phyloP scores from a whole-genome alignment of 2,888 invertebrate genomes.

The Drosophila acutilabella region DNA sequence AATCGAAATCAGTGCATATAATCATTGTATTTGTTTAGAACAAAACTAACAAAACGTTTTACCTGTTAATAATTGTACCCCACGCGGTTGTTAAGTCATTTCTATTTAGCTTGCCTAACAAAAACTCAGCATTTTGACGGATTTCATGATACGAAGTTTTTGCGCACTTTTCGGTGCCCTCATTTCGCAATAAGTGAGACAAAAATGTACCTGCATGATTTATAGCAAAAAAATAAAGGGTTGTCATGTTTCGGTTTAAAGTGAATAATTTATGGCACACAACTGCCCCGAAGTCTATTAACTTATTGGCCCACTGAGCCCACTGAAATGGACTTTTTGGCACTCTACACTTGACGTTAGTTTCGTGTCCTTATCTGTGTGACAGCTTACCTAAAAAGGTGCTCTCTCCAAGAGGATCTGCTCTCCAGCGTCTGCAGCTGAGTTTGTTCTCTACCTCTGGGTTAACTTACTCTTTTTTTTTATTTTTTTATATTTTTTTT shows the following conservation, averaged over 20 bases:
- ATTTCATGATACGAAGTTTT: slow-evolving; percentile 12
- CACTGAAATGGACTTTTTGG: neutral
- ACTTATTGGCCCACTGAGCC: neutral
- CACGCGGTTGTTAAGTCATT: neutral
- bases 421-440: slow-evolving; percentile 13
- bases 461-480: no score
- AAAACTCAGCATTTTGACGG: slow-evolving; percentile 4
- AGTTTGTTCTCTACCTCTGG: slow-evolving; percentile 28
- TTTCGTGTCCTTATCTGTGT: neutral
- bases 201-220: slow-evolving; percentile 31
- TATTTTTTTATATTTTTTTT: neutral
- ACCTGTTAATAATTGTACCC: neutral
- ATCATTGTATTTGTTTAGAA: slow-evolving; percentile 10
- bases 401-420: slow-evolving; percentile 8
- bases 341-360: neutral
- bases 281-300: slow-evolving; percentile 8
- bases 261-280: slow-evolving; percentile 39
- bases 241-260: slow-evolving; percentile 26
- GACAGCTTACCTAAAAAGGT: slow-evolving; percentile 14
- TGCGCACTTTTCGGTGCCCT: slow-evolving; percentile 12
- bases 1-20: slow-evolving; percentile 15
- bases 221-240: slow-evolving; percentile 19
- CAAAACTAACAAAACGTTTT: slow-evolving; percentile 1
- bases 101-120: slow-evolving; percentile 17
- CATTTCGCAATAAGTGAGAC: slow-evolving; percentile 25